phyloP scores from a whole-genome alignment of 2,113 vertebrate species.

The Terrapene triunguis region DNA sequence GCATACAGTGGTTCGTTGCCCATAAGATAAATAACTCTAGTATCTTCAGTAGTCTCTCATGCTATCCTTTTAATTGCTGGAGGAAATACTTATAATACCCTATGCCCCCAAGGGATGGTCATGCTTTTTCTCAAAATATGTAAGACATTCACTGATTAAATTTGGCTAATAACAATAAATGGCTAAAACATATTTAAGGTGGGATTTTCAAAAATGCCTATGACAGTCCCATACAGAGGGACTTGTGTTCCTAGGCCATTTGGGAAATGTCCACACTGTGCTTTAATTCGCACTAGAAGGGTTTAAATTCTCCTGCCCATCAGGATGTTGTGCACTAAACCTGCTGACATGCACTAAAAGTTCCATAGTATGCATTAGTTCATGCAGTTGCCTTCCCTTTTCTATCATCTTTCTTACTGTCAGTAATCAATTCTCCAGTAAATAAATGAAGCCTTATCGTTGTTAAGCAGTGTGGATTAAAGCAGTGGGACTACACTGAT shows the following conservation, averaged over 20 bases:
- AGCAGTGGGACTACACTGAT: neutral
- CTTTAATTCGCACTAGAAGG: neutral
- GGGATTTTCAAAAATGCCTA: neutral
- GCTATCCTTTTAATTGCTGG: neutral
- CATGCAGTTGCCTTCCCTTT: neutral
- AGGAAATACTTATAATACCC: neutral
- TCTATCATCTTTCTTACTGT: neutral
- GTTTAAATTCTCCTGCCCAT: neutral
- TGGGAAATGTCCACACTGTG: neutral
- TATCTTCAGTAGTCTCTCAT: neutral
- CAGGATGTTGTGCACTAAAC: neutral
- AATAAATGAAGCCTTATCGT: conserved; percentile 17
- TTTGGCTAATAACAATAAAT: neutral
- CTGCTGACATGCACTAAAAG: neutral
- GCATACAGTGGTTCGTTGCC: no score
- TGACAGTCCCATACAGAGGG: neutral
- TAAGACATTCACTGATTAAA: neutral
- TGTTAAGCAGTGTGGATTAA: neutral
- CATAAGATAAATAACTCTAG: neutral
- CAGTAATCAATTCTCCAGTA: neutral
- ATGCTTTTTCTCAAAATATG: neutral
- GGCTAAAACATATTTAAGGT: neutral
- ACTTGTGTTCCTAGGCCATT: neutral
- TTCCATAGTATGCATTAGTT: neutral
- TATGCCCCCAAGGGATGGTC: neutral